Evolutionary conservation across 2,797 vertebrate genomes (phyloP), one percentile per base, ranked within the genome.

Genomic region (Geotrypetes seraphini): DNA sequence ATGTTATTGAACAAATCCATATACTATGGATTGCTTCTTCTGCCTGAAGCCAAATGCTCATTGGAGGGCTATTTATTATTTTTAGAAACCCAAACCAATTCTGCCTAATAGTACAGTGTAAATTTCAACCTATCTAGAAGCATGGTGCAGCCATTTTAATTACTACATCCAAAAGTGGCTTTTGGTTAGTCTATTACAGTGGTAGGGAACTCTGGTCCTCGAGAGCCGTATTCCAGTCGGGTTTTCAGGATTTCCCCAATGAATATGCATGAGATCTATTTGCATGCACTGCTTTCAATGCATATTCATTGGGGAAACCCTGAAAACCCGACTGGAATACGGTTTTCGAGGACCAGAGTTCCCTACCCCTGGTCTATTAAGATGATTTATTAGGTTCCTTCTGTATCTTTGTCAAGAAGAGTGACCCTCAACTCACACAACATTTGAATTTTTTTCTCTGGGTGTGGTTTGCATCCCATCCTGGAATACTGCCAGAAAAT

Each of bases 1-100:
- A 81, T 73, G 71, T 71, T 70, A 77, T 64, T 79, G 77, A 78
- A 64, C 61, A 81, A 76, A 82, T 79, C 75, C 53, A 82, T 81
- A 81, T 6, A 45, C 51, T 76, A 73, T 79, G 43, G 75, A 82
- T 82, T 70, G 52, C 42, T 71, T 63, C 52, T 65, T 63, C 41
- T 62, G 72, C 73, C 63, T 63, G 61, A 38, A 42, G 71, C 65
- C 68, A 75, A 46, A 60, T 43, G 30, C 47, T 61, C 50, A 65
- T 71, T 65, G 50, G 53, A 52, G 53, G 56, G 57, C 68, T 70
- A 71, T 79, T 75, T 67, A 71, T 80, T 78, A 77, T 70, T 76
- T 75, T 69, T 69, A 73, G 71, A 70, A 80, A 77, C 68, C 13
- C 43, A 33, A 69, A 79, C 54, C 70, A 71, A 58, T 60, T 35